phyloP scores from a whole-genome alignment of 2,797 vertebrate genomes.

The Cryptoprocta ferox region DNA sequence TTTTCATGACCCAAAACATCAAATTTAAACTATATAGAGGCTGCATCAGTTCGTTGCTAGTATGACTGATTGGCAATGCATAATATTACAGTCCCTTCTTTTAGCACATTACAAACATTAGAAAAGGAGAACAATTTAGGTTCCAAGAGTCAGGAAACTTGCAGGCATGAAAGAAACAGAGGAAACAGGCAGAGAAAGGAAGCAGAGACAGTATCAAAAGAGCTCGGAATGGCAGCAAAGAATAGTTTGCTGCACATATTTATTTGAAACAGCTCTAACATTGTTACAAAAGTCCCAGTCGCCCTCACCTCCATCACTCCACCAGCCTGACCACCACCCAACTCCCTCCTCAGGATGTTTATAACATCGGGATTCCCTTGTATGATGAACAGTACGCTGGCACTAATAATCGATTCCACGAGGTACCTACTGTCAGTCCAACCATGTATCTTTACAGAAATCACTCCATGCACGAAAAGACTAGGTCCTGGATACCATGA shows the following conservation, averaged over 20 bases:
- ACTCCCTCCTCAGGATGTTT: background rate
- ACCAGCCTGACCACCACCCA: background rate
- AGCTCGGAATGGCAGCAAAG: background rate
- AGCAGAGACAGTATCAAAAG: background rate
- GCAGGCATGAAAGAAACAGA: background rate
- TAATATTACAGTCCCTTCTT: background rate
- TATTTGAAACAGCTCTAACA: background rate
- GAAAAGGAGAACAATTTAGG: background rate
- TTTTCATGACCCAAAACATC: slow-evolving; percentile 14
- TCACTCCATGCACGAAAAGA: background rate
- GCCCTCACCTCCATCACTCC: background rate
- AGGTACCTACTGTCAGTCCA: background rate
- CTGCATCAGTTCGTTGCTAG: background rate
- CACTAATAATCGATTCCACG: background rate
- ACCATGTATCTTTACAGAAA: background rate
- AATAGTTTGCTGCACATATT: background rate
- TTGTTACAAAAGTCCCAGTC: background rate
- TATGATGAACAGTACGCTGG: background rate
- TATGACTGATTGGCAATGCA: background rate
- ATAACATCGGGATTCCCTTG: background rate
- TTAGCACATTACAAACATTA: background rate
- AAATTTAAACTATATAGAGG: background rate
- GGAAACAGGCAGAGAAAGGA: background rate
- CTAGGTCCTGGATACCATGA: background rate
- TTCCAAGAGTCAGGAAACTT: slow-evolving; percentile 14